phyloP scores from a whole-genome alignment of 1,140 invertebrate genomes.

The Geopemphigus sp. region DNA sequence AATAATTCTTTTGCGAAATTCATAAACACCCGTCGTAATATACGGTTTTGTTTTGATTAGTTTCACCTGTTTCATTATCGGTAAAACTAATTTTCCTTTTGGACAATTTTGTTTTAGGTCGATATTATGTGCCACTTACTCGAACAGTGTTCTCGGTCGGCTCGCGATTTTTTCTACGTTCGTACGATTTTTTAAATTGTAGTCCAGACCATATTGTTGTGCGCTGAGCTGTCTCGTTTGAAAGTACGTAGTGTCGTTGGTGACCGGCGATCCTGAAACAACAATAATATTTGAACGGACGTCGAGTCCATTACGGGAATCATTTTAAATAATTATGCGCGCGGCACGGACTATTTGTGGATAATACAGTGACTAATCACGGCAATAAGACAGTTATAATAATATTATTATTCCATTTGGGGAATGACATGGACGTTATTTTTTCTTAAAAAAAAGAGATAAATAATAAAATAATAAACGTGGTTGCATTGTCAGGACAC shows the following conservation, averaged over 20 bases:
- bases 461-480: constrained; percentile 17
- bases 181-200: constrained; percentile 16
- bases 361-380: constrained; percentile 38
- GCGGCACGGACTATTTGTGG: constrained; percentile 7
- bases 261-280: neutral
- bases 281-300: neutral
- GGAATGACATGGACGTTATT: constrained; percentile 24
- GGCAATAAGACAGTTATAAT: constrained; percentile 14
- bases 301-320: neutral
- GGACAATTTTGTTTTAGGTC: too few species aligned
- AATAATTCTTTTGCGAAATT: too few species aligned
- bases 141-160: constrained; percentile 12
- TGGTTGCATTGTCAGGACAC: neutral
- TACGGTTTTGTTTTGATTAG: too few species aligned
- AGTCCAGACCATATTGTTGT: constrained; percentile 28
- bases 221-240: constrained; percentile 33
- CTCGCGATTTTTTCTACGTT: neutral
- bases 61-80: too few species aligned
- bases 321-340: constrained; percentile 29
- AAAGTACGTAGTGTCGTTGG: constrained; percentile 33
- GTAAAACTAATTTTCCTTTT: too few species aligned
- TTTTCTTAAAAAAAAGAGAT: constrained; percentile 14
- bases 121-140: too few species aligned
- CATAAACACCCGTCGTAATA: too few species aligned
- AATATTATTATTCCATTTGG: constrained; percentile 29